phyloP scores from a whole-genome alignment of 2,113 vertebrate species.

The Halcyon senegalensis region DNA sequence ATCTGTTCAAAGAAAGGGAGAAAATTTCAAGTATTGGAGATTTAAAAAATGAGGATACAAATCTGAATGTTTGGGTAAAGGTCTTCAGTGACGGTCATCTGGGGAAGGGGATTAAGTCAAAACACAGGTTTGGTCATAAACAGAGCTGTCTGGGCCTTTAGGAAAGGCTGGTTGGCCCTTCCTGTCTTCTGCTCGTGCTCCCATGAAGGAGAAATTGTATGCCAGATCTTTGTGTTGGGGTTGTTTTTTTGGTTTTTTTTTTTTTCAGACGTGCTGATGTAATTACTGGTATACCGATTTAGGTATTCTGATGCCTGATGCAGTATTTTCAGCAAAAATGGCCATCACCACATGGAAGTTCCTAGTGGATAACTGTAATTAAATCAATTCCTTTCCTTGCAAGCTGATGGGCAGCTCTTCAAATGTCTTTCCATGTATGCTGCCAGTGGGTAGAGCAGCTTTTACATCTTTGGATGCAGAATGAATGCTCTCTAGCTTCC shows the following conservation, averaged over 20 bases:
- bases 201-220: neutral
- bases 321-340: neutral
- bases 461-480: neutral
- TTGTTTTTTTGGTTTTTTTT: too few species aligned
- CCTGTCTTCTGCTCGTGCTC: rapidly evolving
- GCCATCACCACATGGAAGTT: too few species aligned
- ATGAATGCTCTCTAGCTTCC: neutral
- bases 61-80: neutral
- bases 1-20: neutral
- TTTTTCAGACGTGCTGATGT: neutral
- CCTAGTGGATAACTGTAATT: neutral
- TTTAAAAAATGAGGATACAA: neutral
- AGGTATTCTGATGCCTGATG: neutral
- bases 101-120: neutral
- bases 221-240: neutral
- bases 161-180: neutral
- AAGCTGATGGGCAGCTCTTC: neutral
- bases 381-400: neutral
- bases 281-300: neutral
- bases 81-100: neutral
- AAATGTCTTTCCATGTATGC: neutral
- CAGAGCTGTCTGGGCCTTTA: neutral
- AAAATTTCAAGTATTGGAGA: neutral
- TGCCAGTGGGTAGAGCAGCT: neutral
- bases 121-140: neutral